Evolutionary conservation across 2,113 vertebrate species (phyloP), one percentile per base, ranked within the genome.

Genomic region (Zosterops lateralis): DNA sequence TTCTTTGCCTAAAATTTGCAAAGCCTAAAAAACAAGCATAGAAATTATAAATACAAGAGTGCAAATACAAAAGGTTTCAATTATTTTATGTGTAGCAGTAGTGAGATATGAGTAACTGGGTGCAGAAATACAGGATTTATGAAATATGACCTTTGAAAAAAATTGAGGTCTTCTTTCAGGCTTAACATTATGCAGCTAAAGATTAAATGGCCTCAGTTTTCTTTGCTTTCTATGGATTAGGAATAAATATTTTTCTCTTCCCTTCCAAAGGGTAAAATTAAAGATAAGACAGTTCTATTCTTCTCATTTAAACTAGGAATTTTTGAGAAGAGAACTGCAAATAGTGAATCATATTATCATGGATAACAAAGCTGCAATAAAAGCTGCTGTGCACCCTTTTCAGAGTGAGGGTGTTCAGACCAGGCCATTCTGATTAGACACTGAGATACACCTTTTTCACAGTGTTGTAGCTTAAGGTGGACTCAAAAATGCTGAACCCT

Each of bases 181-280:
- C 28, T 76, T 85, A 57, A 64, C 53, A 25, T 94, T 51, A 60
- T 3, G 6, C 40, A 91, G 22, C 51, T 83, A 44, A 95, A 87
- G 28, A 79, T 71, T 85, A 57, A 92, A 57, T 73, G 8, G 71
- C 48, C 48, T 93, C 58, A 14, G 58, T 71, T 93, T 80, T 44
- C 71, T 90, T 75, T 88, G 54, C 72, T 80, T 87, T 67, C 34
- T 74, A 0, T 91, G 87, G 45, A 74, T 87, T 79, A 83, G 54
- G 61, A 76, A 25, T 80, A 96, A 90, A 72, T 95, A 92, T 81
- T 84, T 87, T 93, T 87, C 76, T 74, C 31, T 84, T 90, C 25
- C 6, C 38, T 87, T 96, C 87, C 50, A 66, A 68, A 68, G 34
- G 19, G 28, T 79, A 34, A 75, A 89, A 95, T 64, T 77, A 87